These are phyloP conservation scores for Hofmannophila pseudospretella DNA, from an alignment of 2,888 invertebrate species.

Conservation along the genomic window DNA sequence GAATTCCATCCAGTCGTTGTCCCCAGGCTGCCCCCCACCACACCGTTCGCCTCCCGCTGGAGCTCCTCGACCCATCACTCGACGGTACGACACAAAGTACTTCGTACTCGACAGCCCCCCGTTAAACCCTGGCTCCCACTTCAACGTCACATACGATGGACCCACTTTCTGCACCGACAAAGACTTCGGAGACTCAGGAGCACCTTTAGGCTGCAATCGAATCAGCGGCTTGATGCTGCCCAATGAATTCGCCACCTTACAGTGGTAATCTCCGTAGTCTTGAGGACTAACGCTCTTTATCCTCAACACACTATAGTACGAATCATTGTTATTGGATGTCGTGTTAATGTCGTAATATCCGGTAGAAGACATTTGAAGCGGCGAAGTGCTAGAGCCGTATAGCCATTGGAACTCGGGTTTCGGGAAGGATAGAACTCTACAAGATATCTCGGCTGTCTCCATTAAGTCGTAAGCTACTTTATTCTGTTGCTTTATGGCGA, in stretches of 20 bases:
- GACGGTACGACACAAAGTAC: slow-evolving; percentile 90
- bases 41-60: slow-evolving; percentile 72
- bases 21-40: slow-evolving; percentile 50
- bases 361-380: slow-evolving; percentile 87
- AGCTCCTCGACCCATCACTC: slow-evolving; percentile 74
- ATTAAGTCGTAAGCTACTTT: slow-evolving; percentile 92
- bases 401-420: slow-evolving; percentile 96
- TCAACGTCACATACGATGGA: slow-evolving; percentile 86
- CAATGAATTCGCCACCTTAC: slow-evolving; percentile 89
- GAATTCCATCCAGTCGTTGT: slow-evolving; percentile 87
- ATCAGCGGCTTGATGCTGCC: slow-evolving; percentile 88
- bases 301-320: slow-evolving; percentile 87
- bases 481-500: slow-evolving; percentile 89
- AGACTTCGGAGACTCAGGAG: slow-evolving; percentile 89
- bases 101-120: slow-evolving; percentile 92
- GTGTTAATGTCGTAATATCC: slow-evolving; percentile 92
- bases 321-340: slow-evolving; percentile 88
- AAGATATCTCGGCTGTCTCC: slow-evolving; percentile 91
- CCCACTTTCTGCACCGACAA: slow-evolving; percentile 85
- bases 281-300: slow-evolving; percentile 86
- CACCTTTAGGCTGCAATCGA: slow-evolving; percentile 89
- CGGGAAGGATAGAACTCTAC: slow-evolving; percentile 94
- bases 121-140: slow-evolving; percentile 94
- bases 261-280: slow-evolving; percentile 95
- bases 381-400: slow-evolving; percentile 85